These are phyloP conservation scores for Myotis planiceps DNA, from an alignment of 2,797 vertebrate genomes.

Conservation along the genomic window DNA sequence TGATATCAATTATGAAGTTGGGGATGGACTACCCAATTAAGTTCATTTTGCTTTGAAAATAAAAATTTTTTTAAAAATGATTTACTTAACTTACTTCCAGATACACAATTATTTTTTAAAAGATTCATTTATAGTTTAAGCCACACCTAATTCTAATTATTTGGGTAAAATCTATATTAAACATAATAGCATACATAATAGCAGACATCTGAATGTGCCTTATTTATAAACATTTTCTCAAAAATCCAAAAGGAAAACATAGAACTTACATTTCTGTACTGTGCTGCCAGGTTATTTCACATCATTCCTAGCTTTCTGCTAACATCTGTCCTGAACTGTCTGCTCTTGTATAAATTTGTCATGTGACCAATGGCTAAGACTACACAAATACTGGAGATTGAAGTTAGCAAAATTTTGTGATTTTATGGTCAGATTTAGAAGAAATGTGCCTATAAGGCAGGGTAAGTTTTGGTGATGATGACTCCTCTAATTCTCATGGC, in stretches of 20 bases:
- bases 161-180: conserved; percentile 48
- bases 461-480: conserved; percentile 28
- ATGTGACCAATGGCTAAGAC: conserved; percentile 4
- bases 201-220: conserved; percentile 36
- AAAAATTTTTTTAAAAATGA: background rate
- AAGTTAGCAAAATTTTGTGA: conserved; percentile 19
- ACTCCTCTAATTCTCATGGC: conserved; percentile 29
- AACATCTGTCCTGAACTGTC: conserved; percentile 39
- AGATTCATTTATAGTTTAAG: conserved; percentile 22
- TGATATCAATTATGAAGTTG: background rate
- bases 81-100: conserved; percentile 43
- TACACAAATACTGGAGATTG: conserved; percentile 67
- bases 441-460: background rate
- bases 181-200: background rate
- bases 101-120: conserved; percentile 19
- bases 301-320: background rate
- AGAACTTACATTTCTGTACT: conserved; percentile 12
- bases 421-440: conserved; percentile 21
- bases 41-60: conserved; percentile 59
- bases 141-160: conserved; percentile 20
- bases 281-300: conserved; percentile 32
- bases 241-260: conserved; percentile 57
- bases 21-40: conserved; percentile 42
- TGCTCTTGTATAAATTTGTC: conserved; percentile 39
- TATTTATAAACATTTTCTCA: conserved; percentile 68